phyloP scores from a whole-genome alignment of 2,888 invertebrate species.

The Zele albiditarsus region DNA sequence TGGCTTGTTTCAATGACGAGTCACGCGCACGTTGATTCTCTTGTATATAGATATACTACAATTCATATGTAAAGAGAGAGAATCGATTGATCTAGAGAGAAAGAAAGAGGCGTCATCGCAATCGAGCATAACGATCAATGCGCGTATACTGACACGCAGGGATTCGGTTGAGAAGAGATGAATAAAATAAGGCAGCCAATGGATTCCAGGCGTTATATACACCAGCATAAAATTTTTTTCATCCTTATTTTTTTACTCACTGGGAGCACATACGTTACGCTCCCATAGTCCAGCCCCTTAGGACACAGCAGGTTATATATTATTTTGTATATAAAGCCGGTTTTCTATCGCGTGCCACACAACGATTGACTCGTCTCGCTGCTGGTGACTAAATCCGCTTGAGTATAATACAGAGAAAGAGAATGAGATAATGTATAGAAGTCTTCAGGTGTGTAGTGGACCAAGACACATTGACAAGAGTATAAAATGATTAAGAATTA shows the following conservation, averaged over 20 bases:
- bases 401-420: neutral
- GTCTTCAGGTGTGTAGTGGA: slow-evolving; percentile 21
- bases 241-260: neutral
- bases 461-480: slow-evolving; percentile 16
- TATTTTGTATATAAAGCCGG: slow-evolving; percentile 40
- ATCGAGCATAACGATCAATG: slow-evolving; percentile 10
- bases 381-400: slow-evolving; percentile 45
- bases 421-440: neutral
- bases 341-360: slow-evolving; percentile 46
- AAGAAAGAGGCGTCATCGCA: slow-evolving; percentile 14
- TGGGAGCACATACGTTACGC: slow-evolving; percentile 28
- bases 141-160: neutral
- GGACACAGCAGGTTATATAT: slow-evolving; percentile 31
- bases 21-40: slow-evolving; percentile 22
- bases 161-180: slow-evolving; percentile 8
- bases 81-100: slow-evolving; percentile 26
- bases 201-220: neutral
- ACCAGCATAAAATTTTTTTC: neutral
- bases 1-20: slow-evolving; percentile 20
- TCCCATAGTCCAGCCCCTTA: slow-evolving; percentile 14
- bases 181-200: slow-evolving; percentile 10
- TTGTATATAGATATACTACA: neutral
- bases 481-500: slow-evolving; percentile 21
- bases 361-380: slow-evolving; percentile 50
- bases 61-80: neutral